Percentiles rank a stretch among this genome's conserved stretches.
Evolutionary conservation across 2,888 invertebrate genomes (phyloP).

Genomic region (Drosophila atroscutellata): DNA sequence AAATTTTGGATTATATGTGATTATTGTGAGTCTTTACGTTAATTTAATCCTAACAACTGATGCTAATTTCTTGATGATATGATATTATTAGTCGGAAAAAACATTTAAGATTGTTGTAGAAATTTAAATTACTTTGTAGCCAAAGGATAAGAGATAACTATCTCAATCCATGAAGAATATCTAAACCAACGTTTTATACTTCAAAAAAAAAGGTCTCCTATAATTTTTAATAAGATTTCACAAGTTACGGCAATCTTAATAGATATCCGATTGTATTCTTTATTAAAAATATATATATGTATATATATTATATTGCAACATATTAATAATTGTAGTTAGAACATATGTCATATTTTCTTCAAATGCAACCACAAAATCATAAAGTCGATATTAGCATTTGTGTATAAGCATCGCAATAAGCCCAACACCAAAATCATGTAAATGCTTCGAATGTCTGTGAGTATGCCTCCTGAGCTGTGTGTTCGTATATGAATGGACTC

Average conservation of each 20-base stretch:
- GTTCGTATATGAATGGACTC: slow-evolving; percentile 32
- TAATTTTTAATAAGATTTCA: not conserved
- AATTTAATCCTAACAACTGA: not conserved
- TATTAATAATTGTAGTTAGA: not conserved
- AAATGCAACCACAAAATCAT: slow-evolving; percentile 10
- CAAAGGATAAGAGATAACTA: not conserved
- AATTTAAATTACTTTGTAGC: not conserved
- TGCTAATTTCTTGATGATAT: not conserved
- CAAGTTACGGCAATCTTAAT: not conserved
- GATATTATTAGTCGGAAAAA: not conserved
- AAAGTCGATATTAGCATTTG: slow-evolving; percentile 14
- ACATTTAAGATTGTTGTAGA: not conserved
- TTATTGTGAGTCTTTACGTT: not conserved
- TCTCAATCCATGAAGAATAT: not conserved
- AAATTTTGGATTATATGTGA: not conserved
- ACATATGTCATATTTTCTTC: not conserved
- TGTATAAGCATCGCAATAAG: slow-evolving; percentile 5
- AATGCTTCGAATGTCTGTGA: slow-evolving; percentile 55
- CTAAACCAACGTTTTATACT: not conserved
- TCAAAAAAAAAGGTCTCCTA: not conserved
- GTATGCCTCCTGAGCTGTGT: slow-evolving; percentile 12
- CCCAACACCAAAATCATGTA: slow-evolving; percentile 35
- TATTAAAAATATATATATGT: not conserved
- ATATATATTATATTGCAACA: not conserved
- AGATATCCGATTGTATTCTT: not conserved